Conservation (phyloP, 2,797 vertebrate genomes). For the Enteromius mattozi region DNA sequence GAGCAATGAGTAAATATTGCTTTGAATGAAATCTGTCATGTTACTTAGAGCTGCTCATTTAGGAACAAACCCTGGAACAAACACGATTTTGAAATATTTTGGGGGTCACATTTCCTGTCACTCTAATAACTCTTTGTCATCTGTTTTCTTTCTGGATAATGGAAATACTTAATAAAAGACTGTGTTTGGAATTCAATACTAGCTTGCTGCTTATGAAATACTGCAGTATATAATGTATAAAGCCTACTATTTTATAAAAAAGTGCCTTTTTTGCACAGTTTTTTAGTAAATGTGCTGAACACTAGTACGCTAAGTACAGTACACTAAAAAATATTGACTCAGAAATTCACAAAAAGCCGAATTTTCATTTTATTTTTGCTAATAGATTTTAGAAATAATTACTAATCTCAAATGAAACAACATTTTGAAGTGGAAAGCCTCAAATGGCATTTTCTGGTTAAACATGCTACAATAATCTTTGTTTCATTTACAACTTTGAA, state of each 20-base stretch:
- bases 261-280: background rate
- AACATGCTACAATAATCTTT: background rate
- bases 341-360: background rate
- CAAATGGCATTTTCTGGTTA: background rate
- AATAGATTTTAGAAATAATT: background rate
- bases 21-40: slow-evolving; percentile 39
- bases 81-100: background rate
- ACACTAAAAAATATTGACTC: background rate
- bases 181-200: background rate
- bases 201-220: background rate
- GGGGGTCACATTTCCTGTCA: background rate
- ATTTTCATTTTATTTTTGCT: no score
- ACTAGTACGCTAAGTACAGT: no score
- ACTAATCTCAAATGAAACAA: background rate
- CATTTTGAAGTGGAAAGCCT: background rate
- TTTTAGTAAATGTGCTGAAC: background rate
- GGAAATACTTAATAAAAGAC: background rate
- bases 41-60: slow-evolving; percentile 20
- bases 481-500: background rate
- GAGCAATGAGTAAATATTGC: slow-evolving; percentile 34
- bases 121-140: slow-evolving; percentile 2
- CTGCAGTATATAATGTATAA: background rate
- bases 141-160: background rate
- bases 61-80: slow-evolving; percentile 29
- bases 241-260: background rate